Base-by-base conservation (phyloP, 2,113 vertebrate genomes). In the Gopherus flavomarginatus region DNA sequence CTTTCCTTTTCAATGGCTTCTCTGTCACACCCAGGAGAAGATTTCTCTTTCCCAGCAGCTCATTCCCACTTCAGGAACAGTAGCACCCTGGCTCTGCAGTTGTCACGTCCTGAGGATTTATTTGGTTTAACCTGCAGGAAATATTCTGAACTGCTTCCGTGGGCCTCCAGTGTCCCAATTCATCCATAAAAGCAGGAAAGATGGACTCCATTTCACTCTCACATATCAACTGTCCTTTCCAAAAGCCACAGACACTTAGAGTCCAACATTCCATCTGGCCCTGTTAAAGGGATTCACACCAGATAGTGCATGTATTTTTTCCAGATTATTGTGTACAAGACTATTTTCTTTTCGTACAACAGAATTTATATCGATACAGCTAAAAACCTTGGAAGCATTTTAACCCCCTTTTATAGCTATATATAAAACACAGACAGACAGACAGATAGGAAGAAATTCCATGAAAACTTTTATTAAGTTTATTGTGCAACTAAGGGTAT, bases 141-240 rank as follows among this genome's bases (percentile, higher is more conserved):
- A 5, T 2, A 54, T 31, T 38, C 65, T 69, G 5, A 85, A 8
- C 44, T n/a, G 31, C 26, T 91, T n/a, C 19, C 8, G 16, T 69
- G n/a, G 8, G 17, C 35, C 17, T 53, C 2, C 26, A 35, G 0
- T 0, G 0, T 6, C 72, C 26, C 31, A 85, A 24, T 50, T 27
- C 72, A 22, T 42, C 44, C 59, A 12, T 42, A 31, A n/a, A 13
- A 72, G 53, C 82, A 82, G 44, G 56, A 79, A 82, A 77, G 12
- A 38, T 0, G 0, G 35, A 19, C 19, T n/a, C 5, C 35, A 38
- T 69, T 69, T 69, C 65, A 19, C 31, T 69, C 65, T 69, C 19
- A 38, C n/a, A 69, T 35, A 69, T 35, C 19, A n/a, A 69, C n/a
- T 19, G 6, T 69, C 65, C 65, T n/a, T 69, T 69, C 35, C 65